These are phyloP conservation scores for Protomyctophum bolini DNA, from an alignment of 2,113 vertebrate species.

Conservation along the genomic window DNA sequence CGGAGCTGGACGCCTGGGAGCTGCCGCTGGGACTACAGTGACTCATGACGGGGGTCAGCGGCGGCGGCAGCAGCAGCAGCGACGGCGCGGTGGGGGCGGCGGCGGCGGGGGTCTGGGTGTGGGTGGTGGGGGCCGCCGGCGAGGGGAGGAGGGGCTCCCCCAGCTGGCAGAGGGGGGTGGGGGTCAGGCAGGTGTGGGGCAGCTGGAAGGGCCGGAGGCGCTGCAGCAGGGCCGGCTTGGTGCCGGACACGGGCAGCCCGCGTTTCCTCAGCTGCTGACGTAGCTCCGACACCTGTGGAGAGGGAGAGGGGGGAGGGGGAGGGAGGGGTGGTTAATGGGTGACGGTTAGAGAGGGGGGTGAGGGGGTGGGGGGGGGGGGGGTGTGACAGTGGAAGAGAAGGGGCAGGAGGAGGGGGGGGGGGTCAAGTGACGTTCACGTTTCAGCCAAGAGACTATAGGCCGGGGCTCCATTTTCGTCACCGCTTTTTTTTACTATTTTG, in stretches of 20 bases:
- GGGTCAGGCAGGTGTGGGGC: slow-evolving; percentile 63
- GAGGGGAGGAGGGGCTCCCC: slow-evolving; percentile 61
- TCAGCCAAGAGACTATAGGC: neutral
- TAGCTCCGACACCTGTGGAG: slow-evolving; percentile 86
- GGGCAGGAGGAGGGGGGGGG: neutral
- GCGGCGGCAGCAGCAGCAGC: slow-evolving; percentile 64
- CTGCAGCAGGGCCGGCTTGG: slow-evolving; percentile 86
- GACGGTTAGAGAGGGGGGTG: neutral
- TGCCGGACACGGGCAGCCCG: slow-evolving; percentile 89
- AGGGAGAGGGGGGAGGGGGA: neutral
- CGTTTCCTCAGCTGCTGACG: slow-evolving; percentile 88
- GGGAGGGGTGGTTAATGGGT: neutral
- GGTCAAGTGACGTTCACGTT: neutral
- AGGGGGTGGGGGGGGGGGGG: neutral
- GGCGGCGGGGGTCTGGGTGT: slow-evolving; percentile 66
- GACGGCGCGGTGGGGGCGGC: slow-evolving; percentile 70
- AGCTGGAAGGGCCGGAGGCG: slow-evolving; percentile 85
- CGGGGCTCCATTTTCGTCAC: too few relatives aligned
- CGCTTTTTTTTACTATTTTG: too few relatives aligned
- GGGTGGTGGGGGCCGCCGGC: slow-evolving; percentile 36
- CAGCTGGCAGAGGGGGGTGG: slow-evolving; percentile 73
- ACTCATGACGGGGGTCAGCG: slow-evolving; percentile 15
- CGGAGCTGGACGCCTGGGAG: slow-evolving; percentile 65
- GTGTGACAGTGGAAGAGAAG: neutral
- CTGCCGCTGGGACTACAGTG: slow-evolving; percentile 50